phyloP scores from a whole-genome alignment of 2,113 vertebrate genomes.

The Psammodynastes pulverulentus region DNA sequence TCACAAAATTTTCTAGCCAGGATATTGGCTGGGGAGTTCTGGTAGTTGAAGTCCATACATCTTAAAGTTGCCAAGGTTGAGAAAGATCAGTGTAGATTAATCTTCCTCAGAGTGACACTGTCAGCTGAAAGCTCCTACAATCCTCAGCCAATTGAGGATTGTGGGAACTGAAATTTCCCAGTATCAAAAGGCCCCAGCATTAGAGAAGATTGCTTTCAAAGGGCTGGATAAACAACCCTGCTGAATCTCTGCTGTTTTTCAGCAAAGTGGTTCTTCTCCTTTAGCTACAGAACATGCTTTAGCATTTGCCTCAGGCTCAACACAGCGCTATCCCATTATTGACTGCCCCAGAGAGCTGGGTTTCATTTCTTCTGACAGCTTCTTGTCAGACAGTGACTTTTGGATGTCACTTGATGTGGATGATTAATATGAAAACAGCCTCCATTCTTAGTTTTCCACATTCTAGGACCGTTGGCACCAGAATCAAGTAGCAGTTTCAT shows the following conservation, averaged over 20 bases:
- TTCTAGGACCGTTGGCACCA: not conserved
- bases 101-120: not conserved
- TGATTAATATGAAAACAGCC: slow-evolving; percentile 12
- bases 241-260: not conserved
- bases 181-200: not conserved
- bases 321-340: not conserved
- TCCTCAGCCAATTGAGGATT: not conserved
- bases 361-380: not conserved
- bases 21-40: not conserved
- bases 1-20: not conserved
- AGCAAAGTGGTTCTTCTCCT: not conserved
- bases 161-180: not conserved
- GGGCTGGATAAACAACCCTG: not conserved
- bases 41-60: not conserved
- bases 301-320: slow-evolving; percentile 10
- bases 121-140: not conserved
- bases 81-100: not conserved
- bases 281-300: not conserved
- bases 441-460: not conserved
- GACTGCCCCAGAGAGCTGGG: not conserved
- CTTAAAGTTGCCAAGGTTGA: not conserved
- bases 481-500: not conserved
- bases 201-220: not conserved
- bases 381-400: not conserved
- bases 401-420: not conserved